Conservation (phyloP, 2,797 vertebrate genomes). For the Amblyraja radiata region DNA sequence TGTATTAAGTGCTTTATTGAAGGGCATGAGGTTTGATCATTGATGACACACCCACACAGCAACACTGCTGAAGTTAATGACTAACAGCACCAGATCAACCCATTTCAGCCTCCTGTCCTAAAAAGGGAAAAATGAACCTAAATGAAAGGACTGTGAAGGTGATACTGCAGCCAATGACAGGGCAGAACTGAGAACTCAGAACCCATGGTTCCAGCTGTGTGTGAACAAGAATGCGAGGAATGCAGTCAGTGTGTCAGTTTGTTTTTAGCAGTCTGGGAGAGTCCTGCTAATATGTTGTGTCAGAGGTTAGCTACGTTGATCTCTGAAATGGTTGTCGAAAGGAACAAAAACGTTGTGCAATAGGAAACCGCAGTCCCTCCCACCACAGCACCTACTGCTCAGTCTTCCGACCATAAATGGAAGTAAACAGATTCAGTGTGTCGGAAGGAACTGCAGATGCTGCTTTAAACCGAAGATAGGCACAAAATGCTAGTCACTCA, state of each 20-base stretch:
- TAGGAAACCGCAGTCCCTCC: constrained; percentile 5
- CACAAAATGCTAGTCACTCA: no score
- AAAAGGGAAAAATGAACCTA: constrained; percentile 8
- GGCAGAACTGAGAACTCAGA: not conserved
- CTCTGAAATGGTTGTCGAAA: not conserved
- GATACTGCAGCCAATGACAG: not conserved
- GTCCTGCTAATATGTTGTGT: constrained; percentile 26
- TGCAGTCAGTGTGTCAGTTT: constrained; percentile 32
- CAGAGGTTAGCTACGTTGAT: constrained; percentile 31
- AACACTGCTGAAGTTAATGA: not conserved
- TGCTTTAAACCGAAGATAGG: no score
- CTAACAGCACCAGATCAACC: not conserved
- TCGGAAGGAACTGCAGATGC: no score
- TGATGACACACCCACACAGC: not conserved
- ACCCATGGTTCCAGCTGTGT: not conserved
- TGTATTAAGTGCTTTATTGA: no score
- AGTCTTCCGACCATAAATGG: constrained; percentile 31
- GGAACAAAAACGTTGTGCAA: not conserved
- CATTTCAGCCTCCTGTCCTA: constrained; percentile 7
- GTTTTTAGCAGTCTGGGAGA: constrained; percentile 13
- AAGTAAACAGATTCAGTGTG: constrained; percentile 5
- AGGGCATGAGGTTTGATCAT: not conserved
- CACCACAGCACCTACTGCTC: not conserved
- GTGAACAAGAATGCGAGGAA: constrained; percentile 8
- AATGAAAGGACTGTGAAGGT: not conserved